These are phyloP conservation scores for Chrysotoxum bicinctum DNA, from an alignment of 2,888 invertebrate genomes.

Conservation along the genomic window DNA sequence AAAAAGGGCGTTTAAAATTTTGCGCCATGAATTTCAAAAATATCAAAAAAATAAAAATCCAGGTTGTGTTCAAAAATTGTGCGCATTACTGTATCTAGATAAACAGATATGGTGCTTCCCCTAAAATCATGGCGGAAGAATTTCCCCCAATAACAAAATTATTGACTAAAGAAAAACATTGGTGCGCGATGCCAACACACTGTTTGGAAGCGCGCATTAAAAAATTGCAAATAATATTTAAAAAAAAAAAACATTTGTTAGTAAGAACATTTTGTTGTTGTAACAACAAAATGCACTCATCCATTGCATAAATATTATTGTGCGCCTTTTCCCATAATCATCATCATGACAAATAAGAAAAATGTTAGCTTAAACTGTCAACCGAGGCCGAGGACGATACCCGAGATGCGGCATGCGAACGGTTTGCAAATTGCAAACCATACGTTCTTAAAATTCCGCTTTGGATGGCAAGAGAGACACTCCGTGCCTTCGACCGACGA, in stretches of 20 bases:
- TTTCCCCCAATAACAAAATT: slow-evolving; percentile 42
- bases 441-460: slow-evolving; percentile 57
- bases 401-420: slow-evolving; percentile 13
- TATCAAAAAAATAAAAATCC: too few species aligned
- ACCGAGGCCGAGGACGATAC: slow-evolving; percentile 63
- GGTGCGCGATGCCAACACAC: slow-evolving; percentile 1
- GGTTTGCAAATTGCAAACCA: slow-evolving; percentile 65
- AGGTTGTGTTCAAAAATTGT: background rate
- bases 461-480: background rate
- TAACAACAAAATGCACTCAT: slow-evolving; percentile 72
- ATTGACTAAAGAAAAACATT: slow-evolving; percentile 64
- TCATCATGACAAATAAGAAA: slow-evolving; percentile 58
- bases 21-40: too few species aligned
- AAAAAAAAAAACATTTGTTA: background rate
- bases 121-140: slow-evolving; percentile 52
- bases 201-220: slow-evolving; percentile 58
- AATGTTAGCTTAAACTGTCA: slow-evolving; percentile 69
- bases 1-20: too few species aligned
- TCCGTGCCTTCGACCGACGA: too few species aligned
- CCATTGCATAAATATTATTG: slow-evolving; percentile 71
- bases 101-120: background rate
- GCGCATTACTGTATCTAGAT: background rate
- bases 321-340: slow-evolving; percentile 54
- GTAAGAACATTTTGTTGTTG: slow-evolving; percentile 39
- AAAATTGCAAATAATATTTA: slow-evolving; percentile 23